Evolutionary conservation across 2,797 vertebrate species (phyloP), one percentile per base, ranked within the genome.

Genomic region (Halcyon smyrnensis): DNA sequence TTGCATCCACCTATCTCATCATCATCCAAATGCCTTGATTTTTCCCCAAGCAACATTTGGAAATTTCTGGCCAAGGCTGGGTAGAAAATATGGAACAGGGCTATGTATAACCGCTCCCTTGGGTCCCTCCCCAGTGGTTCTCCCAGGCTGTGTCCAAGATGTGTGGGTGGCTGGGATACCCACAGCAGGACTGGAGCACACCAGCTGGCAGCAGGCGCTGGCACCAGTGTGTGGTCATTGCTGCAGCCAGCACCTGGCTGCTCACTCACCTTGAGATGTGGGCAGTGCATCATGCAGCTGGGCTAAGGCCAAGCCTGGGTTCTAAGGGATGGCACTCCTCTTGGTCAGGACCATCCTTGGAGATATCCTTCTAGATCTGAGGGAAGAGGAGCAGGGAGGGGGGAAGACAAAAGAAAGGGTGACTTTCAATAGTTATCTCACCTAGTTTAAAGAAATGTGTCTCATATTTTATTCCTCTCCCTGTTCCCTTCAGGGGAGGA

Each of bases 191-290:
- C 36, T 59, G 34, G 45, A 43, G 24, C 41, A 28, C 71, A 20
- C 2, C 82, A 60, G 30, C 27, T 50, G 12, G 5, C 9, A 41
- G 80, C 24, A 7, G 1, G 19, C 36, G 23, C 27, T 50, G 12
- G 64, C 30, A 68, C 50, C 50, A 11, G 43, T 6, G 14, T 0
- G 1, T 12, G 71, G 34, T 15, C 1, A 0, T 0, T 50, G 50
- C 63, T 76, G 37, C 17, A 30, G 37, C 57, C 15, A 12, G 71
- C 23, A 6, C 15, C 39, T 20, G 54, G 43, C 73, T 71, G 16
- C 59, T 73, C 16, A 3, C 39, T 43, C 17, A 1, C 0, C 0
- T 1, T 24, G 37, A 0, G 4, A 28, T 21, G 63, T 2, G 14
- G 34, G 30, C 12, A 27, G 30, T 1, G 19, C 27, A 3, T 34